These are phyloP conservation scores for Platichthys stellatus DNA, from an alignment of 2,113 vertebrate species.

Conservation along the genomic window DNA sequence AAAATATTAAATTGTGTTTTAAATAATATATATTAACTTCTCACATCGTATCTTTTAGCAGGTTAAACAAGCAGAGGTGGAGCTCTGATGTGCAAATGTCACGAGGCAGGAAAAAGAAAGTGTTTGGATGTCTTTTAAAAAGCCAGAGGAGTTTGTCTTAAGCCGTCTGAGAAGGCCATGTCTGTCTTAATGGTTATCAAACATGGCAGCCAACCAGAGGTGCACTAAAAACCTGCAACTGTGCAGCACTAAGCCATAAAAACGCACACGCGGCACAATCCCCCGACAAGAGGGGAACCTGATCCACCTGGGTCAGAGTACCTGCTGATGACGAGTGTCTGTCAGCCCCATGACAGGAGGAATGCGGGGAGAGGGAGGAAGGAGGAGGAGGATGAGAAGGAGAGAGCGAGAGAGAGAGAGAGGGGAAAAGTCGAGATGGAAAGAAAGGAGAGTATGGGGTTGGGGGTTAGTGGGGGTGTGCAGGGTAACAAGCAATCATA, in stretches of 20 bases:
- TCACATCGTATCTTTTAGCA: too few relatives aligned
- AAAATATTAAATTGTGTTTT: too few relatives aligned
- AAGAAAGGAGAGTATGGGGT: background rate
- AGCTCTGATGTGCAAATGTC: constrained; percentile 3
- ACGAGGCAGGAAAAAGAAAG: background rate
- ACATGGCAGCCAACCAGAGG: constrained; percentile 52
- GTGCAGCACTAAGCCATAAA: constrained; percentile 69
- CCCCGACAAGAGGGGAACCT: constrained; percentile 66
- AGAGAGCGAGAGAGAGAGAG: background rate
- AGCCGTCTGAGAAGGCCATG: constrained; percentile 37
- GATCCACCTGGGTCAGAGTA: constrained; percentile 76
- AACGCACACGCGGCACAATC: constrained; percentile 74
- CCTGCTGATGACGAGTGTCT: constrained; percentile 79
- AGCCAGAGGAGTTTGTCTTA: constrained; percentile 41
- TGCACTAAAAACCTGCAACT: constrained; percentile 62
- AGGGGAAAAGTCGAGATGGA: constrained; percentile 11
- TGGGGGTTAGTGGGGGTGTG: background rate
- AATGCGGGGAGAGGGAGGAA: constrained; percentile 55
- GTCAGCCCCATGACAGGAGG: constrained; percentile 73
- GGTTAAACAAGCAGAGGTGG: too few relatives aligned
- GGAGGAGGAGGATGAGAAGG: constrained; percentile 16
- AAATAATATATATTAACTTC: too few relatives aligned
- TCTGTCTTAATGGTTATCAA: constrained; percentile 59
- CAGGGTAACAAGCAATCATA: constrained; percentile 7
- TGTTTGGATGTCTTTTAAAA: constrained; percentile 9